Base-by-base conservation (phyloP, 2,888 invertebrate genomes). In the Sinodicranocentrus sp. region DNA sequence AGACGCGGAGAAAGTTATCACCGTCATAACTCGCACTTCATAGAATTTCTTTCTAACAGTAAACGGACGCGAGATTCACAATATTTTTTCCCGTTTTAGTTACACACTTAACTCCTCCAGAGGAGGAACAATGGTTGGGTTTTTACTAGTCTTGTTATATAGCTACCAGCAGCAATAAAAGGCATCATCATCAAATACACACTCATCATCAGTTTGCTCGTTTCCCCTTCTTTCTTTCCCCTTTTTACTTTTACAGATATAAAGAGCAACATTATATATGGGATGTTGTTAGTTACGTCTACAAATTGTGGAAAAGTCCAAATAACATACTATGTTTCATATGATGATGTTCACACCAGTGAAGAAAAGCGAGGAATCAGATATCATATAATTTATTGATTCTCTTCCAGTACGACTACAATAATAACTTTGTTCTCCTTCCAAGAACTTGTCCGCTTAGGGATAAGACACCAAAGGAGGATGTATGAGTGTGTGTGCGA, bases 301-400 rank as follows among this genome's bases (percentile, higher is more conserved):
- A 77, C 77, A 68, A 77, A 77, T 77, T 77, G 68, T 59, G 65
- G 39, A 25, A 25, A 48, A 57, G 25, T 68, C 68, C 68, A 68
- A 68, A 43, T 44, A 59, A 26, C 43, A 59, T 44, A 19, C 25
- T 33, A 73, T 63, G 28, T 43, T 73, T 73, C 63, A 77, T 33
- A 33, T 54, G 57, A 52, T 57, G 57, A 77, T 68, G 57, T 68
- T 77, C 59, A 67, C 68, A 67, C 26, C 26, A 70, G 28, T 17
- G 63, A 75, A 77, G 68, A 68, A 77, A 77, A 59, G 43, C 44
- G 57, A 8, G 44, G 77, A 77, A 77, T 77, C 77, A 77, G 77
- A 77, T 77, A 77, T 77, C 77, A 59, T 68, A 68, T 77, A 77
- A 77, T 77, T 77, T 77, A 77, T 77, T 68, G 77, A 77, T 77